A percentile compares a stretch with the other conserved stretches of the same genome.
Conservation (phyloP, 1,140 invertebrate genomes). For the Conus betulinus region DNA sequence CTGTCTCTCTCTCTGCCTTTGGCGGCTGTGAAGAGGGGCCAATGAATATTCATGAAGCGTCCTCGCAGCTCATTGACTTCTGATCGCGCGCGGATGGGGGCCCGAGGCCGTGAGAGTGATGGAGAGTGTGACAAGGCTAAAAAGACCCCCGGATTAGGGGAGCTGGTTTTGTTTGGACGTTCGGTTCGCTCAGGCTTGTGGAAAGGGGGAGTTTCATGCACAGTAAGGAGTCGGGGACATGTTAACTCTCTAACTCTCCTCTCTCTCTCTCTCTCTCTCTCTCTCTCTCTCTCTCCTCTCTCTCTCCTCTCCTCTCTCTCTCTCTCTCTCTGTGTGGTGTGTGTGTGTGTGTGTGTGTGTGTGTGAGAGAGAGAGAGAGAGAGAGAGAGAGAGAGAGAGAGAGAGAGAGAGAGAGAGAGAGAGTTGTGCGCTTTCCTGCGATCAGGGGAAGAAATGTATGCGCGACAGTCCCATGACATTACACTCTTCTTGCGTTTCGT, state of each 20-base stretch:
- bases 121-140: conserved; percentile 5
- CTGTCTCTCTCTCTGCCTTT: background rate
- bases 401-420: too few relatives aligned
- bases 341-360: too few relatives aligned
- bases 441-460: too few relatives aligned
- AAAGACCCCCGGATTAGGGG: background rate
- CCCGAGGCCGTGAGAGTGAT: background rate
- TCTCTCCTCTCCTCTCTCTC: conserved; percentile 5
- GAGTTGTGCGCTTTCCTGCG: too few relatives aligned
- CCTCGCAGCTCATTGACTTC: background rate
- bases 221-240: background rate
- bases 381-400: too few relatives aligned
- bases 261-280: background rate
- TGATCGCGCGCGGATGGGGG: background rate
- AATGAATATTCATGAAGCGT: conserved; percentile 11
- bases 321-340: background rate
- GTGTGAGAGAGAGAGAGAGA: too few relatives aligned
- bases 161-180: background rate
- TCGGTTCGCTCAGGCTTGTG: background rate
- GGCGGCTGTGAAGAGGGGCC: background rate
- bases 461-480: too few relatives aligned
- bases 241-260: background rate
- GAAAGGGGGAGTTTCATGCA: background rate
- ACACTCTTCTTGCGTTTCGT: too few relatives aligned
- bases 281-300: background rate